These are phyloP conservation scores for Lamellibrachia luymesi DNA, from an alignment of 1,140 invertebrate genomes.

Conservation along the genomic window DNA sequence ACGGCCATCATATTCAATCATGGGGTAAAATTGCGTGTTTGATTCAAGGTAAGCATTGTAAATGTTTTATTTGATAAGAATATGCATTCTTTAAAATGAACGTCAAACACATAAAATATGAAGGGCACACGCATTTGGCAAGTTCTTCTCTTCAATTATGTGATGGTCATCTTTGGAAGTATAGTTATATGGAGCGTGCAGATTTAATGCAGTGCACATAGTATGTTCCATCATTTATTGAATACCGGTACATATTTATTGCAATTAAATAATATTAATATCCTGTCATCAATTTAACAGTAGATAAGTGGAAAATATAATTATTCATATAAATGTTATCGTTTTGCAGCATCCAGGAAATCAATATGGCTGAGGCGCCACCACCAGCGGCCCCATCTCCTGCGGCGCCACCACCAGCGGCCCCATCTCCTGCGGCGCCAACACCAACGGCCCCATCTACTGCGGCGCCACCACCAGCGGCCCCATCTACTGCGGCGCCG, in stretches of 20 bases:
- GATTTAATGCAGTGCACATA: background rate
- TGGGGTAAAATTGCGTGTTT: background rate
- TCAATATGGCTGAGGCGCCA: background rate
- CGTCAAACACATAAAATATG: background rate
- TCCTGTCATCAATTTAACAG: no score
- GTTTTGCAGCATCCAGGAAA: background rate
- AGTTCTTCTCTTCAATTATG: background rate
- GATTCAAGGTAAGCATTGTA: background rate
- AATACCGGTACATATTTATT: no score
- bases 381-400: no score
- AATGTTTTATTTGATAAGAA: background rate
- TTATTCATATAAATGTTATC: background rate
- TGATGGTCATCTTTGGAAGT: background rate
- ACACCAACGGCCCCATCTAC: no score
- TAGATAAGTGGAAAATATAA: no score
- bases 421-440: no score
- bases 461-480: no score
- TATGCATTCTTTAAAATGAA: background rate
- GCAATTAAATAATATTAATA: no score
- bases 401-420: no score
- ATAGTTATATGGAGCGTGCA: background rate
- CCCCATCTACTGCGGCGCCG: no score
- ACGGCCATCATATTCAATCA: background rate
- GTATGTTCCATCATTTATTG: background rate
- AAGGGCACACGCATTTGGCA: background rate